These are phyloP conservation scores for Petrocephalus zakoni DNA, from an alignment of 2,113 vertebrate species.

Conservation along the genomic window DNA sequence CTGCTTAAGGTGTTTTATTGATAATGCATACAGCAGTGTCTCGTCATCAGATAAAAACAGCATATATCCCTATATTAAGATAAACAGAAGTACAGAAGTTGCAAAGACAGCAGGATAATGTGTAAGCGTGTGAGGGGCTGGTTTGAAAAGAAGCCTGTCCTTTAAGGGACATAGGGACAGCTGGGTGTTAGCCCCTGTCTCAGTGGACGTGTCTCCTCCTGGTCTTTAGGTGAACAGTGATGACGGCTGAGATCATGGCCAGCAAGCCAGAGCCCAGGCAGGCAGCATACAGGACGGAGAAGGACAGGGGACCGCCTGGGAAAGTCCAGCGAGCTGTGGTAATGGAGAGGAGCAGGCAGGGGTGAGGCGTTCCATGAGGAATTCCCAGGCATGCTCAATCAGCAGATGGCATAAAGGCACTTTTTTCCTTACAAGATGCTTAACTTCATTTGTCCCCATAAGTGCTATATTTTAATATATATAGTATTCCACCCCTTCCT, in stretches of 20 bases:
- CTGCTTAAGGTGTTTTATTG: neutral
- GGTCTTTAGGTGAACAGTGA: neutral
- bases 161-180: neutral
- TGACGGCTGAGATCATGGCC: neutral
- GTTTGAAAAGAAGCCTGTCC: neutral
- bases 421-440: neutral
- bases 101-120: neutral
- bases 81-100: neutral
- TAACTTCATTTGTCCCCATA: neutral
- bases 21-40: neutral
- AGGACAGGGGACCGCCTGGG: neutral
- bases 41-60: neutral
- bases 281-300: neutral
- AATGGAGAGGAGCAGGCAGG: neutral
- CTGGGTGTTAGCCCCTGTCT: neutral
- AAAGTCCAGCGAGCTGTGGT: neutral
- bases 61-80: neutral
- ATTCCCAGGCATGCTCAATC: neutral
- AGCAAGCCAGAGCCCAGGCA: neutral
- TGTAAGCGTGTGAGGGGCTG: neutral
- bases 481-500: neutral
- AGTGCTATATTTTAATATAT: neutral
- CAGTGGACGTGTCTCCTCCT: neutral
- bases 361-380: neutral
- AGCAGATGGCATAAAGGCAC: neutral